Evolutionary conservation across 2,888 invertebrate genomes (phyloP), one percentile per base, ranked within the genome.

Genomic region (Eupsilia transversa): DNA sequence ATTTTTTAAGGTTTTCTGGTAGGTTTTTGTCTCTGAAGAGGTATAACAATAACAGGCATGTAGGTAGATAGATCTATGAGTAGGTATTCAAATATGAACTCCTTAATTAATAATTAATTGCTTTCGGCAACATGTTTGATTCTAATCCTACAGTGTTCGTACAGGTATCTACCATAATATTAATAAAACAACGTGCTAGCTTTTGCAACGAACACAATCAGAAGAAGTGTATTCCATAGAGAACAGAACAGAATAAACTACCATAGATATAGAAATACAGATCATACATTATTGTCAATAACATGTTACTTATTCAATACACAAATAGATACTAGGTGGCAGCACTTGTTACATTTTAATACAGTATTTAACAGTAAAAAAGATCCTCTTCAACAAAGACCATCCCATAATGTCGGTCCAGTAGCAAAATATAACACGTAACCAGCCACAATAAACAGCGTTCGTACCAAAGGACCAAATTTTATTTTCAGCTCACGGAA

Each of bases 401-500:
- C 7, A 4, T 43, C 30, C 7, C 7, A 6, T 27, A 27, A 27
- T 27, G 2, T 54, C 1, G 52, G 52, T 2, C 27, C 14, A 27
- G 20, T 41, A 20, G 41, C 6, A 20, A 6, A 43, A 43, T 46
- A 46, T 23, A 0, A 46, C 7, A 46, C 23, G n/a, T 27, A n/a
- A n/a, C 3, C 6, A 54, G 2, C 30, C 30, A 46, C 30, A 30
- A 27, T 20, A 30, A 46, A 1, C 30, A 9, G n/a, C n/a, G 23
- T 7, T 46, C 27, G 20, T 35, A 68, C 4, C 43, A 27, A 69
- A 66, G 69, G 33, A 66, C 52, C 61, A 63, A 20, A 3, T 35
- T 23, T 27, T 1, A 33, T 12, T 43, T 33, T 14, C 12, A 41
- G 23, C 17, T 14, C 6, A 74, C 79, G 87, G 90, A 79, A 75